Evolutionary conservation across 2,113 vertebrate species (phyloP).

Genomic region (Nycticryphes semicollaris): DNA sequence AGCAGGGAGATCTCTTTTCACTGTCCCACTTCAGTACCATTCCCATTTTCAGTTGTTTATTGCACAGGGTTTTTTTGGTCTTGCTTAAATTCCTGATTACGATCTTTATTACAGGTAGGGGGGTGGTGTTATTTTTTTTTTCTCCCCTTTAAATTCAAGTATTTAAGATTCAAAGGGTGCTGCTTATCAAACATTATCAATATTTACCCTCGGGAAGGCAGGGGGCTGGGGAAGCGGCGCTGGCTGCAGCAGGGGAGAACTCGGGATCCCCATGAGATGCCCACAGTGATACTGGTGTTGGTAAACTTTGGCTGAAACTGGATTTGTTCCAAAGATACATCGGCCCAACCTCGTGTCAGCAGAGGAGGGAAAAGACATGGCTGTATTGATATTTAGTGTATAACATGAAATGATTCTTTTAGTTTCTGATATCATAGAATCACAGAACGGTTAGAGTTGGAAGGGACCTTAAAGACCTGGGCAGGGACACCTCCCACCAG

Average conservation of each 20-base stretch:
- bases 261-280: background rate
- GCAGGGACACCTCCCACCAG: too few relatives aligned
- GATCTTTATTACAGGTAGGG: too few relatives aligned
- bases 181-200: background rate
- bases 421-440: too few relatives aligned
- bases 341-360: background rate
- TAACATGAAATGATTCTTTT: background rate
- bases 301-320: background rate
- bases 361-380: background rate
- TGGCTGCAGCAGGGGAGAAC: background rate
- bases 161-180: background rate
- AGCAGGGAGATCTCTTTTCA: background rate
- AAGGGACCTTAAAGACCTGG: too few relatives aligned
- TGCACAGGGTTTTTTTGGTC: background rate
- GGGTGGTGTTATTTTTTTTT: background rate
- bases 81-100: background rate
- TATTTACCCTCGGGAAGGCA: background rate
- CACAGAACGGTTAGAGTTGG: too few relatives aligned
- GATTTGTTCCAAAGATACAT: background rate
- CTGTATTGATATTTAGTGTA: background rate
- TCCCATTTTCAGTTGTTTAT: background rate
- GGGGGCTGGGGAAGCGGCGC: background rate
- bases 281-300: fast-evolving
- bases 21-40: background rate
- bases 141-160: background rate